Conservation (phyloP, 2,113 vertebrate species). For the Chamaetylas fuelleborni region DNA sequence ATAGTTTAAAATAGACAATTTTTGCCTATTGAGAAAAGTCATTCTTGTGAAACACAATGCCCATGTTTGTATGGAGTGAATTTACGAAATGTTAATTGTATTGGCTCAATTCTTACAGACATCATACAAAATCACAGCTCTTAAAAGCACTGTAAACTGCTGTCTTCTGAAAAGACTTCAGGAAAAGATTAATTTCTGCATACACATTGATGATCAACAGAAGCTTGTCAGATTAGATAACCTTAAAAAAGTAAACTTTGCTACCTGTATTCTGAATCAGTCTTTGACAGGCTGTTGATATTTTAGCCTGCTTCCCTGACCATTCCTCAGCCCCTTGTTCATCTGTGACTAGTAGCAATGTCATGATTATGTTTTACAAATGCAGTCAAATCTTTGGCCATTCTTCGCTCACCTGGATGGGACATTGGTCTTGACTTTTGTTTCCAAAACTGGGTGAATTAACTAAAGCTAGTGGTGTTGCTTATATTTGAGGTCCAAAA, state of each 20-base stretch:
- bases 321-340: neutral
- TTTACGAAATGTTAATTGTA: neutral
- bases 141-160: neutral
- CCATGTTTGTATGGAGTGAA: neutral
- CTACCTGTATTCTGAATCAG: neutral
- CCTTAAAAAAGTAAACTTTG: neutral
- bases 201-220: neutral
- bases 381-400: neutral
- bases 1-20: neutral
- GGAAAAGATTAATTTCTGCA: neutral
- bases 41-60: neutral
- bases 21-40: neutral
- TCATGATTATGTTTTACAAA: neutral
- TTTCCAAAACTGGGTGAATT: neutral
- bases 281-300: neutral
- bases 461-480: neutral
- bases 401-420: neutral
- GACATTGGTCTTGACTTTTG: neutral
- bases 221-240: neutral
- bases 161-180: neutral
- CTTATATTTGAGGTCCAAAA: neutral
- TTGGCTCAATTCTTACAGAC: neutral
- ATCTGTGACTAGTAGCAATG: neutral
- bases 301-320: neutral
- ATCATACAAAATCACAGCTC: neutral